phyloP scores from a whole-genome alignment of 2,797 vertebrate genomes.

The Kryptopterus vitreolus region DNA sequence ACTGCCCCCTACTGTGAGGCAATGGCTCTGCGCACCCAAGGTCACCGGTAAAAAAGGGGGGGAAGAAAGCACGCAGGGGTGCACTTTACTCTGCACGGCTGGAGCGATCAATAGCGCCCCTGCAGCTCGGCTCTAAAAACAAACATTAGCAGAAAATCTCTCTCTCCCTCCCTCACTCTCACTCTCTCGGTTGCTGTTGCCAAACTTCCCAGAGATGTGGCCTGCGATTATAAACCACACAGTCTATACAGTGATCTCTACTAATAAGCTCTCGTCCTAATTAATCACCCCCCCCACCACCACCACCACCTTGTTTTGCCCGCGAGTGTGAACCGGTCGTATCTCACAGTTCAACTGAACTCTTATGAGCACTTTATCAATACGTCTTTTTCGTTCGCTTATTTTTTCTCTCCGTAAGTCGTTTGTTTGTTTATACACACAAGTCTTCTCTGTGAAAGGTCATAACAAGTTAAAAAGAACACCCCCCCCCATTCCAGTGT shows the following conservation, averaged over 20 bases:
- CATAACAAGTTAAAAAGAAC: neutral
- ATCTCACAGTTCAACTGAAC: neutral
- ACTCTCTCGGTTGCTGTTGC: neutral
- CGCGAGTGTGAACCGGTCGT: neutral
- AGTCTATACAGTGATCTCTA: neutral
- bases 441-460: neutral
- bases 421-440: no score
- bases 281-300: neutral
- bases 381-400: neutral
- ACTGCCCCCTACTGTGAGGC: constrained; percentile 75
- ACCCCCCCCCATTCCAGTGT: neutral
- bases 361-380: neutral
- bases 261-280: neutral
- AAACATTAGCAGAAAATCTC: constrained; percentile 61
- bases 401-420: no score
- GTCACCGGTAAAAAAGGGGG: constrained; percentile 62
- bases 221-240: constrained; percentile 4
- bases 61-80: constrained; percentile 58
- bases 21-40: constrained; percentile 64
- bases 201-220: constrained; percentile 20
- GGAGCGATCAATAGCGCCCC: constrained; percentile 65
- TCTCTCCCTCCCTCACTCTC: neutral
- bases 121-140: constrained; percentile 61
- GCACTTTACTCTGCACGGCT: constrained; percentile 68
- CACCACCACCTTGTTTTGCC: neutral